phyloP scores from a whole-genome alignment of 2,113 vertebrate species.

The Taurulus bubalis region DNA sequence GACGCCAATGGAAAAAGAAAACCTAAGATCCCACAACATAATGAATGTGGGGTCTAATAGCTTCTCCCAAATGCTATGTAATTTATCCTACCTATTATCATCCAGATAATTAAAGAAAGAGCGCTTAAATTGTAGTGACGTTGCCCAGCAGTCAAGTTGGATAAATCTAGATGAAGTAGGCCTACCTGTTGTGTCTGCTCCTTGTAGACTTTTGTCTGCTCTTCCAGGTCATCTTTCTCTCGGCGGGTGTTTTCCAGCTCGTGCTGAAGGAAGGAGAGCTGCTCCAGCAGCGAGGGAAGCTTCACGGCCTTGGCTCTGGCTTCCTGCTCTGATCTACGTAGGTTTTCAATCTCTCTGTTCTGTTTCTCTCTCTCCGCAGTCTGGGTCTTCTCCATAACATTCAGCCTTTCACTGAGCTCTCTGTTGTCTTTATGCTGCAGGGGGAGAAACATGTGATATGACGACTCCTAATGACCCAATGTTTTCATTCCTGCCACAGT shows the following conservation, averaged over 20 bases:
- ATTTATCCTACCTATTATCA: background rate
- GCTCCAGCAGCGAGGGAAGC: conserved; percentile 89
- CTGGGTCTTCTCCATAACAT: conserved; percentile 80
- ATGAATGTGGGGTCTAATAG: background rate
- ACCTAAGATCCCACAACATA: background rate
- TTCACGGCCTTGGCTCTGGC: conserved; percentile 83
- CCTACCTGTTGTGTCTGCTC: conserved; percentile 88
- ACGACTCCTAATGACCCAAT: conserved; percentile 58
- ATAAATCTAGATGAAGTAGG: background rate
- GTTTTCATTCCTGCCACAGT: background rate
- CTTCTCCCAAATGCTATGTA: background rate
- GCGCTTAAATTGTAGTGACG: background rate
- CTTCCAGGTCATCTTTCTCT: conserved; percentile 87
- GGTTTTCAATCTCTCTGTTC: conserved; percentile 85
- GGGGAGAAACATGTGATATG: conserved; percentile 68
- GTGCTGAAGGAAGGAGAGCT: conserved; percentile 88
- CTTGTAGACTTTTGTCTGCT: conserved; percentile 84
- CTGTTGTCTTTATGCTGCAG: conserved; percentile 93
- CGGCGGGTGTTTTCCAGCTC: conserved; percentile 87
- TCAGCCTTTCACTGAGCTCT: conserved; percentile 88
- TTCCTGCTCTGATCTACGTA: conserved; percentile 88
- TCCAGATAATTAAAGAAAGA: background rate
- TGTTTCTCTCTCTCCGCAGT: conserved; percentile 87
- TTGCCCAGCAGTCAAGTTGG: no score
- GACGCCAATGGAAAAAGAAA: background rate